phyloP scores from a whole-genome alignment of 2,888 invertebrate genomes.

The Spisula solida region DNA sequence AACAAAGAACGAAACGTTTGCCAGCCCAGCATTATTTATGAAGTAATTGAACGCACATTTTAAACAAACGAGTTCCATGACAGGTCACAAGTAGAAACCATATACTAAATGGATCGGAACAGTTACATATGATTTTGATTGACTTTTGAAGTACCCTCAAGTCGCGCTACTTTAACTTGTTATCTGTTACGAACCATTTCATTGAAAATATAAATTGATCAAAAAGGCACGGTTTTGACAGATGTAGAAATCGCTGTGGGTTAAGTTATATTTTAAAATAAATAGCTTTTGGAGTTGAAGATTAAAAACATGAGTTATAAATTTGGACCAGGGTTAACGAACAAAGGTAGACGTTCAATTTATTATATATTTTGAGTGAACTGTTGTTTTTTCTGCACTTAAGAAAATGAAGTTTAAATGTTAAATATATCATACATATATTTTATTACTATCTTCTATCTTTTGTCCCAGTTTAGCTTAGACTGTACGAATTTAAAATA shows the following conservation, averaged over 20 bases:
- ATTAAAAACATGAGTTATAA: constrained; percentile 30
- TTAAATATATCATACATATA: too few species aligned
- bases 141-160: constrained; percentile 26
- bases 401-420: not conserved
- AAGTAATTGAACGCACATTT: constrained; percentile 5
- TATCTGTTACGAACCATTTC: not conserved
- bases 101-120: constrained; percentile 32
- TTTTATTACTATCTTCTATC: too few species aligned
- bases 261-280: constrained; percentile 26
- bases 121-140: constrained; percentile 50
- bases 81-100: constrained; percentile 36
- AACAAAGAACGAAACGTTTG: constrained; percentile 14
- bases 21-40: constrained; percentile 5
- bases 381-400: constrained; percentile 8
- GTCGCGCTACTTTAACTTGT: not conserved
- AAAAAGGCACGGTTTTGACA: not conserved
- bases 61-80: constrained; percentile 34
- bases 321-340: constrained; percentile 49
- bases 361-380: constrained; percentile 21
- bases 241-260: not conserved
- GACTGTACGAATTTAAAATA: too few species aligned
- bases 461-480: too few species aligned
- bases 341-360: constrained; percentile 30
- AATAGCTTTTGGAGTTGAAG: constrained; percentile 13
- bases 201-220: constrained; percentile 21